These are phyloP conservation scores for Spodoptera frugiperda DNA, from an alignment of 1,140 invertebrate species.

Conservation along the genomic window DNA sequence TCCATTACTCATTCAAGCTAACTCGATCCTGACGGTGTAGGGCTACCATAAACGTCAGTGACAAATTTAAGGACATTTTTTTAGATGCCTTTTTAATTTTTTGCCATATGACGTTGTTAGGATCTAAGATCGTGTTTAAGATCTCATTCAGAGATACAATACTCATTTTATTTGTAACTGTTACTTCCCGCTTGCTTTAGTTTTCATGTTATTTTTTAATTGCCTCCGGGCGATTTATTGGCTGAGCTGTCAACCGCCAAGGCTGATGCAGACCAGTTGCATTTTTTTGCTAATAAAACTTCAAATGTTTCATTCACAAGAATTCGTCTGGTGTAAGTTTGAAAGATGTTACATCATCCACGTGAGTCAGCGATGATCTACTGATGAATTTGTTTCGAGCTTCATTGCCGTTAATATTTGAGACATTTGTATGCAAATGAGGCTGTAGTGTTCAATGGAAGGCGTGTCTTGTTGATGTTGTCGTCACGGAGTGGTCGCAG, in stretches of 20 bases:
- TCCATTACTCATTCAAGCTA: slow-evolving; percentile 24
- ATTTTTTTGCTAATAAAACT: slow-evolving; percentile 53
- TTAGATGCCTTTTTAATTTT: background rate
- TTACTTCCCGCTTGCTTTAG: slow-evolving; percentile 24
- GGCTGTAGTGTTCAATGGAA: slow-evolving; percentile 62
- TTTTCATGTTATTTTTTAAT: slow-evolving; percentile 23
- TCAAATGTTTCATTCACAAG: slow-evolving; percentile 65
- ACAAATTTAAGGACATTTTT: background rate
- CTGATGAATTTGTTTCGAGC: slow-evolving; percentile 16
- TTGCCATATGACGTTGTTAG: background rate
- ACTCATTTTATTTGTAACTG: background rate
- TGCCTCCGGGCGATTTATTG: background rate
- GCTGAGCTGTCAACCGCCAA: slow-evolving; percentile 28
- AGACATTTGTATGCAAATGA: slow-evolving; percentile 50
- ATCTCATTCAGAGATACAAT: slow-evolving; percentile 1
- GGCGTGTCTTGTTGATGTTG: slow-evolving; percentile 52
- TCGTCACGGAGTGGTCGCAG: slow-evolving; percentile 42
- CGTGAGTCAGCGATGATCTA: slow-evolving; percentile 48
- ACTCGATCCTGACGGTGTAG: background rate
- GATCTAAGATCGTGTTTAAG: slow-evolving; percentile 5
- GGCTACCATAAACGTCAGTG: background rate
- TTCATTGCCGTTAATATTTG: slow-evolving; percentile 59
- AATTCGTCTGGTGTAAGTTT: slow-evolving; percentile 79
- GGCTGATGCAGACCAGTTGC: slow-evolving; percentile 46
- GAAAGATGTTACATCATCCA: slow-evolving; percentile 75